These are phyloP conservation scores for Catocala fraxini DNA, from an alignment of 2,888 invertebrate species.

Conservation along the genomic window DNA sequence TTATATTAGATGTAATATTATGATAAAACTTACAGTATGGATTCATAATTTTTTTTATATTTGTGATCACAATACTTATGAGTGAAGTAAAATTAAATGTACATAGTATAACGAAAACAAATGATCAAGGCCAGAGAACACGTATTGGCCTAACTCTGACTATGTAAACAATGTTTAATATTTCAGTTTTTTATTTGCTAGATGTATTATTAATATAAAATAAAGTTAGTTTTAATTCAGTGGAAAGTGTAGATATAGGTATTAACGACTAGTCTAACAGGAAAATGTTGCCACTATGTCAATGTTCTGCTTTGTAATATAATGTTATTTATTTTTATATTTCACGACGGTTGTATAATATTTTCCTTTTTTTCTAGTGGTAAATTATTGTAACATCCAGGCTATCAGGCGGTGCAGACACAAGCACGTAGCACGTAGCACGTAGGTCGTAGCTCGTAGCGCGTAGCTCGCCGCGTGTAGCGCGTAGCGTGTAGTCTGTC, in stretches of 20 bases:
- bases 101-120: constrained; percentile 50
- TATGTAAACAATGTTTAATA: constrained; percentile 57
- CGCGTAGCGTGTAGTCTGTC: constrained; percentile 2
- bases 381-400: constrained; percentile 68
- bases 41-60: constrained; percentile 33
- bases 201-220: constrained; percentile 62
- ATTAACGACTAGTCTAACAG: constrained; percentile 84
- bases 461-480: too few species aligned
- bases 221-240: constrained; percentile 64
- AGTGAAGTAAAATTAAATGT: constrained; percentile 49
- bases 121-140: constrained; percentile 48
- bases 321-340: constrained; percentile 84
- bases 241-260: constrained; percentile 78
- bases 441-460: too few species aligned
- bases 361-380: constrained; percentile 69
- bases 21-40: constrained; percentile 21
- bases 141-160: constrained; percentile 55
- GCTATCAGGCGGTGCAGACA: constrained; percentile 70
- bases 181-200: constrained; percentile 63
- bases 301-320: constrained; percentile 85
- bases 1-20: constrained; percentile 37
- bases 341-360: constrained; percentile 76
- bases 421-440: background rate
- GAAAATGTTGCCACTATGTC: constrained; percentile 85
- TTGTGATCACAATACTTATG: constrained; percentile 35